Evolutionary conservation across 2,888 invertebrate species (phyloP).

Genomic region (Trachelus troglodyta): DNA sequence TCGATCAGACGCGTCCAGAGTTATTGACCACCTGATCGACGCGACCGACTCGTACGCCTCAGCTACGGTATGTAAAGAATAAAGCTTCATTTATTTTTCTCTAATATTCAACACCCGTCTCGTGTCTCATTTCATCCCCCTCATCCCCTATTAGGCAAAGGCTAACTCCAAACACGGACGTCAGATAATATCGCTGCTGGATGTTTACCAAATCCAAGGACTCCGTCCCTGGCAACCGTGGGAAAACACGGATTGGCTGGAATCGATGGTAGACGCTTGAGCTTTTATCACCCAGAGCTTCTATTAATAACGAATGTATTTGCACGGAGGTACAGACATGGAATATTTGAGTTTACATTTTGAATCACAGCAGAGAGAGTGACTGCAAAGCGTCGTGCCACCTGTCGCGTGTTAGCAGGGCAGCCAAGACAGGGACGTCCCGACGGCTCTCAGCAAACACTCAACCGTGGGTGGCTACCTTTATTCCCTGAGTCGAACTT

Average conservation of each 20-base stretch:
- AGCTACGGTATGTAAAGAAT: conserved; percentile 58
- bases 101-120: conserved; percentile 36
- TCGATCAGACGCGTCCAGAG: conserved; percentile 31
- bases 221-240: conserved; percentile 1
- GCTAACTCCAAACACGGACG: neutral
- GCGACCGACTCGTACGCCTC: conserved; percentile 54
- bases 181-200: neutral
- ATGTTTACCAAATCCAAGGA: neutral
- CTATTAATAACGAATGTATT: conserved; percentile 60
- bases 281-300: conserved; percentile 23
- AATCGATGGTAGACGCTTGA: conserved; percentile 13
- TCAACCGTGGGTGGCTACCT: conserved; percentile 43
- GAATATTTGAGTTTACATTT: conserved; percentile 60
- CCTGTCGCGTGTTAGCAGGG: conserved; percentile 49
- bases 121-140: neutral
- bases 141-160: neutral
- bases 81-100: conserved; percentile 61
- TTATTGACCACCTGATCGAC: conserved; percentile 18
- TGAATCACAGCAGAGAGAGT: conserved; percentile 49
- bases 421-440: conserved; percentile 28
- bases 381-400: conserved; percentile 39
- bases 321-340: conserved; percentile 44
- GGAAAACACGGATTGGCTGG: conserved; percentile 28
- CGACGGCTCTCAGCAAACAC: conserved; percentile 38
- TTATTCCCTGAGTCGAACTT: conserved; percentile 47